Percentiles rank a stretch among this genome's conserved stretches.
These are phyloP conservation scores for Cyclopterus lumpus DNA, from an alignment of 2,797 vertebrate species.

Conservation along the genomic window DNA sequence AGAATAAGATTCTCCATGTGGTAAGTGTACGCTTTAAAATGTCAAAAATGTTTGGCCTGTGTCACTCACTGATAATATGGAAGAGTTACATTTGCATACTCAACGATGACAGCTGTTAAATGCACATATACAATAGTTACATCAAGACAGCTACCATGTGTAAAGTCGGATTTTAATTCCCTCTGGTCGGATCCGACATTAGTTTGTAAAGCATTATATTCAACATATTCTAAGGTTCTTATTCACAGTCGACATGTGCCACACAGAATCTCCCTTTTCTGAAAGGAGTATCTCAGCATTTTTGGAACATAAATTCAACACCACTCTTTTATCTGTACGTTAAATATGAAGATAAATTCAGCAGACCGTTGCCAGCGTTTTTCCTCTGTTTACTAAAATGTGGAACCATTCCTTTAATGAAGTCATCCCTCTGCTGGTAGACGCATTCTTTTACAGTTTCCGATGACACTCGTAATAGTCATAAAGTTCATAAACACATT, in stretches of 20 bases:
- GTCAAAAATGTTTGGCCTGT: not conserved
- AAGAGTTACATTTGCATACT: not conserved
- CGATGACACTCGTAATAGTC: not conserved
- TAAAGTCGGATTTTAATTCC: not conserved
- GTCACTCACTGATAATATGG: not conserved
- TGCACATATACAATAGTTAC: not conserved
- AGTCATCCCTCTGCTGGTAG: not conserved
- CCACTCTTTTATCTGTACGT: not conserved
- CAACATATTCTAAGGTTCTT: not conserved
- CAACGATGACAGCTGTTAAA: not conserved
- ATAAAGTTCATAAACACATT: not conserved
- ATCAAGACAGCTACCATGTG: not conserved
- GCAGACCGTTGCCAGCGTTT: not conserved
- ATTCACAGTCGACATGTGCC: too few species aligned
- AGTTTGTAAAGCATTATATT: not conserved
- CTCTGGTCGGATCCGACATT: not conserved
- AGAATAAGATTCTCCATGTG: slow-evolving; percentile 96
- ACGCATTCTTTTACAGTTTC: not conserved
- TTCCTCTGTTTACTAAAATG: not conserved
- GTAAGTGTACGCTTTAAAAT: slow-evolving; percentile 81
- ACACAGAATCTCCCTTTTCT: not conserved
- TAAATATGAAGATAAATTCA: not conserved
- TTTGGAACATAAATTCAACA: not conserved
- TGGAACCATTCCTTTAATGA: not conserved
- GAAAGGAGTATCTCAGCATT: not conserved